Percentiles rank a stretch among this genome's conserved stretches.
These are phyloP conservation scores for Asteroscopus sphinx DNA, from an alignment of 2,888 invertebrate genomes.

Conservation along the genomic window DNA sequence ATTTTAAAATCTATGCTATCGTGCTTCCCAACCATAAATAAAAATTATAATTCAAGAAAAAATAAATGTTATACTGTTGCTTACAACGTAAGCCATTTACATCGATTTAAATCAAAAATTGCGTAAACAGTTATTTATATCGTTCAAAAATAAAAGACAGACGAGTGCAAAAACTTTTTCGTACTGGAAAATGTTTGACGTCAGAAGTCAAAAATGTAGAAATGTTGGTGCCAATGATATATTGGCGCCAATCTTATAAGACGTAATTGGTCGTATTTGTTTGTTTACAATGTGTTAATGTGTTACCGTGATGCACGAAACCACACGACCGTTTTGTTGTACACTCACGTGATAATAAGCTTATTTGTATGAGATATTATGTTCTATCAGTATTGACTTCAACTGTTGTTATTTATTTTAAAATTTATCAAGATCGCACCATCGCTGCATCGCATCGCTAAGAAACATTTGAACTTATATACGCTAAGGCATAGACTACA, in stretches of 20 bases:
- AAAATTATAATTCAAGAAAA: neutral
- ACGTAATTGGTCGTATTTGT: slow-evolving; percentile 17
- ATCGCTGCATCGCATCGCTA: too few relatives aligned
- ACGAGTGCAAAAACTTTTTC: neutral
- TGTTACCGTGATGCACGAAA: slow-evolving; percentile 20
- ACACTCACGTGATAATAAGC: slow-evolving; percentile 28
- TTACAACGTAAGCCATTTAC: neutral
- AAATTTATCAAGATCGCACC: slow-evolving; percentile 8
- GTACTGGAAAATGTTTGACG: slow-evolving; percentile 13
- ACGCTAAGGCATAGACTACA: too few relatives aligned
- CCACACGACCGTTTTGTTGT: slow-evolving; percentile 39
- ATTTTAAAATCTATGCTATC: too few relatives aligned
- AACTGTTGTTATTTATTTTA: slow-evolving; percentile 21
- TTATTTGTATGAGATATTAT: slow-evolving; percentile 43
- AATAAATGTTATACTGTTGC: neutral
- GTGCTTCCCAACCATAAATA: neutral
- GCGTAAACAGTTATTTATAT: neutral
- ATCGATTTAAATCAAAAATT: slow-evolving; percentile 1
- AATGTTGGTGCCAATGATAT: slow-evolving; percentile 16
- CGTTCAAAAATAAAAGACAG: slow-evolving; percentile 25
- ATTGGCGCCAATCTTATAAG: slow-evolving; percentile 7
- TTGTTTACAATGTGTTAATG: slow-evolving; percentile 26
- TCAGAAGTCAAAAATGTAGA: slow-evolving; percentile 11
- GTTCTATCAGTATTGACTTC: slow-evolving; percentile 28
- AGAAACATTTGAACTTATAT: too few relatives aligned